A percentile compares a stretch with the other conserved stretches of the same genome.
Evolutionary conservation across 2,113 vertebrate species (phyloP).

Genomic region (Bufo bufo): DNA sequence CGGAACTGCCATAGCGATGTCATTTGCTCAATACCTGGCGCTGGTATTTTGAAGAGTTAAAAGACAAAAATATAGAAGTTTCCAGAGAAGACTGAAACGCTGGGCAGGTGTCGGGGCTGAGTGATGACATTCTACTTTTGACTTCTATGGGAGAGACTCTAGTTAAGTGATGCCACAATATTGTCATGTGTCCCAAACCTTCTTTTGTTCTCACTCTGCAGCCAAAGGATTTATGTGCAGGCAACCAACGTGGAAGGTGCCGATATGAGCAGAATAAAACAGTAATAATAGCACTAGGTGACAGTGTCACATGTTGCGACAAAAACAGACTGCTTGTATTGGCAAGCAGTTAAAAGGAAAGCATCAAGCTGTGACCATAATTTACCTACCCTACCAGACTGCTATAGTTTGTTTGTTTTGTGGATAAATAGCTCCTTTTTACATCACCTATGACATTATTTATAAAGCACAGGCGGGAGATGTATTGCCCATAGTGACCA

Average conservation of each 20-base stretch:
- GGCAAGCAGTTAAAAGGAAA: background rate
- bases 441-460: background rate
- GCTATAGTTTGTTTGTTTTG: background rate
- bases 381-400: background rate
- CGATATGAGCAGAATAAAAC: background rate
- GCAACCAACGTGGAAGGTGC: background rate
- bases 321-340: constrained; percentile 25
- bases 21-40: too few relatives aligned
- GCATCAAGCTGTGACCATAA: background rate
- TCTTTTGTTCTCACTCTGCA: background rate
- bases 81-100: too few relatives aligned
- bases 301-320: background rate
- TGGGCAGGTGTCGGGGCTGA: background rate
- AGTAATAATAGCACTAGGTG: background rate
- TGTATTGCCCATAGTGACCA: too few relatives aligned
- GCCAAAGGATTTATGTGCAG: background rate
- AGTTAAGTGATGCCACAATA: background rate
- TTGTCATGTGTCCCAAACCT: background rate
- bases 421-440: background rate
- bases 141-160: background rate
- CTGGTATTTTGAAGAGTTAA: too few relatives aligned
- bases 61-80: too few relatives aligned
- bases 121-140: background rate
- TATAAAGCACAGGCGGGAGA: background rate
- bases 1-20: too few relatives aligned